Evolutionary conservation across 2,113 vertebrate genomes (phyloP), one percentile per base, ranked within the genome.

Genomic region (Cinclus mexicanus): DNA sequence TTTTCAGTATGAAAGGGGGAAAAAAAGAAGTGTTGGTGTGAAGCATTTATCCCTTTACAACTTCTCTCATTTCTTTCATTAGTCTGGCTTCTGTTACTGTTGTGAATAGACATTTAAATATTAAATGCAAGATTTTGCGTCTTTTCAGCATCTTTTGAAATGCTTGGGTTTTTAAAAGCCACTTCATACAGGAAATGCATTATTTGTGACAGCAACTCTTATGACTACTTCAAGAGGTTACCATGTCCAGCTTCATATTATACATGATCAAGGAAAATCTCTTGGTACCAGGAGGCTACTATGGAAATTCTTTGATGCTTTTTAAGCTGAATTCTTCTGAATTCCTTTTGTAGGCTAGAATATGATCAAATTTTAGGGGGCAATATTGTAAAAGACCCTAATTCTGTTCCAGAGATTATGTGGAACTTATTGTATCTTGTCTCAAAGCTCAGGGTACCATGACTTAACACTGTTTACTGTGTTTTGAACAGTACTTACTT

Each of bases 221-320:
- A 15, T 74, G n/a, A 17, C 42, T 74, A 68, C 60, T 49, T 50
- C 20, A 87, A 83, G 49, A 31, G 25, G 6, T 93, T 67, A 10
- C 28, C 81, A 0, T 53, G 55, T 61, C 60, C 39, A 41, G 15
- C 60, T 87, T 59, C 0, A 0, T 50, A 18, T 65, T 53, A 39
- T 41, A 47, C 6, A 5, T 1, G 6, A 18, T 67, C 24, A 59
- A 17, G 31, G 65, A 84, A 37, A 37, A 52, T 81, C 14, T 72
- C 37, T 42, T 84, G 50, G 4, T 89, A 35, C 26, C 52, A 59
- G 39, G 24, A 78, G 49, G 33, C 41, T 84, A 14, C 50, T 72
- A 3, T 52, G 71, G 70, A 67, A 82, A 63, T 67, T 85, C 35
- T 64, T 56, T 57, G 11, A 41, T 56, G 10, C 24, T 72, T 72